Conservation (phyloP, 2,888 invertebrate genomes). For the Coelopa pilipes region DNA sequence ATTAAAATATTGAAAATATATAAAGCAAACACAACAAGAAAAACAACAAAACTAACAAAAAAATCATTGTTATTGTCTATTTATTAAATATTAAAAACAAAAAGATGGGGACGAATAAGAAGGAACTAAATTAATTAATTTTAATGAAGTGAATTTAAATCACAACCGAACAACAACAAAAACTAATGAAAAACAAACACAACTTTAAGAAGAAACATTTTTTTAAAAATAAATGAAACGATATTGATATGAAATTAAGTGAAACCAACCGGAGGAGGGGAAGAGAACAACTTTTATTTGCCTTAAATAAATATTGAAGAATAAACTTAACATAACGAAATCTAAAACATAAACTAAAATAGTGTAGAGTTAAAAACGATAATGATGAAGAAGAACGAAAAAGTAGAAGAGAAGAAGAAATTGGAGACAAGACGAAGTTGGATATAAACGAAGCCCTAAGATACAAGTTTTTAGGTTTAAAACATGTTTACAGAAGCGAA, state of each 20-base stretch:
- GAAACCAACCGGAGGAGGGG: slow-evolving; percentile 5
- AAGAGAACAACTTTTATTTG: slow-evolving; percentile 57
- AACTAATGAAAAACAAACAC: slow-evolving; percentile 30
- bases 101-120: slow-evolving; percentile 36
- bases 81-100: slow-evolving; percentile 36
- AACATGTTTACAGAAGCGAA: slow-evolving; percentile 29
- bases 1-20: slow-evolving; percentile 13
- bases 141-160: slow-evolving; percentile 20
- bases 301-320: slow-evolving; percentile 56
- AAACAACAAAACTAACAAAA: slow-evolving; percentile 29
- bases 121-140: slow-evolving; percentile 3
- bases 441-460: slow-evolving; percentile 22
- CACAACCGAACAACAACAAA: slow-evolving; percentile 20
- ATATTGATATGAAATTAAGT: slow-evolving; percentile 37
- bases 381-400: slow-evolving; percentile 22
- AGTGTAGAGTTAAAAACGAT: slow-evolving; percentile 16
- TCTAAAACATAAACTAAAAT: slow-evolving; percentile 22
- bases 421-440: slow-evolving; percentile 33
- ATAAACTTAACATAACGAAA: slow-evolving; percentile 40
- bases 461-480: slow-evolving; percentile 28
- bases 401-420: slow-evolving; percentile 35
- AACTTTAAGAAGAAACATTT: slow-evolving; percentile 12
- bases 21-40: background rate
- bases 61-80: slow-evolving; percentile 39
- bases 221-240: slow-evolving; percentile 29